A percentile compares a stretch with the other conserved stretches of the same genome.
Evolutionary conservation across 2,797 vertebrate species (phyloP).

Genomic region (Hylomyscus alleni): DNA sequence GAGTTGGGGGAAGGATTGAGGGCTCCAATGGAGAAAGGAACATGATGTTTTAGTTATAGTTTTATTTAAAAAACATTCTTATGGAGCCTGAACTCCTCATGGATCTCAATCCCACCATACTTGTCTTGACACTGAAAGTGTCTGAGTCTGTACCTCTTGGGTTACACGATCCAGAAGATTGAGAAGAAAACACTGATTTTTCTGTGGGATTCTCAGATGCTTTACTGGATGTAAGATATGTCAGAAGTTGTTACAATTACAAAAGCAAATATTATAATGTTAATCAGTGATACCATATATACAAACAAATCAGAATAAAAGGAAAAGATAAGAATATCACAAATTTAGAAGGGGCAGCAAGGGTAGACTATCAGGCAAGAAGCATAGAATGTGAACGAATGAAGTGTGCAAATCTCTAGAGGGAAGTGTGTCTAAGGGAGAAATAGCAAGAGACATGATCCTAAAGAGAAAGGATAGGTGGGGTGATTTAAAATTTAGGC

Average conservation of each 20-base stretch:
- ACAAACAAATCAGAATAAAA: not conserved
- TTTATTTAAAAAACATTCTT: not conserved
- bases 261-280: not conserved
- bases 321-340: not conserved
- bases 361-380: not conserved
- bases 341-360: not conserved
- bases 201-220: not conserved
- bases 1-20: not conserved
- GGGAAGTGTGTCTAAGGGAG: not conserved
- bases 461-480: not conserved
- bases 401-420: not conserved
- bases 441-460: not conserved
- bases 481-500: not conserved
- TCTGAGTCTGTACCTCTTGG: not conserved
- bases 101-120: not conserved
- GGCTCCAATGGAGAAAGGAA: not conserved
- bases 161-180: not conserved
- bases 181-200: not conserved
- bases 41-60: not conserved
- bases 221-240: not conserved
- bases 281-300: not conserved
- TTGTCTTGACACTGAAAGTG: not conserved
- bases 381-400: not conserved
- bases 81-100: not conserved
- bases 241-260: not conserved